Evolutionary conservation across 92 coral and sea anemone genomes (phyloP).

Genomic region (Umimayanthus kanabou): DNA sequence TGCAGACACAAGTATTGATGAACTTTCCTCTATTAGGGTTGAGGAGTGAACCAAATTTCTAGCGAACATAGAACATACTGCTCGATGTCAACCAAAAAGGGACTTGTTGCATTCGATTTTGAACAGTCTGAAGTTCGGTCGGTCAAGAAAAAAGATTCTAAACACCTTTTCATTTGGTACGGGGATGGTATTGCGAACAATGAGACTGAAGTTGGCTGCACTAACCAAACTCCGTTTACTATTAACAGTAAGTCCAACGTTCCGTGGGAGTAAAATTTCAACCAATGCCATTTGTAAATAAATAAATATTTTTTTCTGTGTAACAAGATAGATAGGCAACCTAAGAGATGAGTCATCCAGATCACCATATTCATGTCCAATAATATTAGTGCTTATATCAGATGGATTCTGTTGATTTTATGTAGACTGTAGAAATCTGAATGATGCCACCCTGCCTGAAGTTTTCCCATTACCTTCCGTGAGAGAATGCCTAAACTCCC

Average conservation of each 20-base stretch:
- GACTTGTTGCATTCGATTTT: constrained; percentile 43
- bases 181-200: constrained; percentile 52
- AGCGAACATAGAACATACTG: neutral
- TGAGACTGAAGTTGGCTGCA: constrained; percentile 55
- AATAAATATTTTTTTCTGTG: constrained; percentile 47
- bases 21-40: constrained; percentile 49
- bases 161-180: constrained; percentile 34
- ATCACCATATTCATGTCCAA: constrained; percentile 49
- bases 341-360: constrained; percentile 48
- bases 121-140: constrained; percentile 28
- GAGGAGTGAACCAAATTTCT: constrained; percentile 20
- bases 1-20: constrained; percentile 49
- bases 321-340: constrained; percentile 45
- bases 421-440: constrained; percentile 43
- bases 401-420: constrained; percentile 52
- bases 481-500: constrained; percentile 57
- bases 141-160: constrained; percentile 38
- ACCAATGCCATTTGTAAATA: neutral
- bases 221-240: constrained; percentile 38
- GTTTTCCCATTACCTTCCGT: constrained; percentile 59
- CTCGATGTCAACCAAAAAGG: neutral
- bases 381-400: constrained; percentile 42
- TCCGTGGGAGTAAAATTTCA: constrained; percentile 51
- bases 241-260: constrained; percentile 41
- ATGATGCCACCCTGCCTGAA: constrained; percentile 37